Conservation (phyloP, 2,113 vertebrate species). For the Turnix velox region DNA sequence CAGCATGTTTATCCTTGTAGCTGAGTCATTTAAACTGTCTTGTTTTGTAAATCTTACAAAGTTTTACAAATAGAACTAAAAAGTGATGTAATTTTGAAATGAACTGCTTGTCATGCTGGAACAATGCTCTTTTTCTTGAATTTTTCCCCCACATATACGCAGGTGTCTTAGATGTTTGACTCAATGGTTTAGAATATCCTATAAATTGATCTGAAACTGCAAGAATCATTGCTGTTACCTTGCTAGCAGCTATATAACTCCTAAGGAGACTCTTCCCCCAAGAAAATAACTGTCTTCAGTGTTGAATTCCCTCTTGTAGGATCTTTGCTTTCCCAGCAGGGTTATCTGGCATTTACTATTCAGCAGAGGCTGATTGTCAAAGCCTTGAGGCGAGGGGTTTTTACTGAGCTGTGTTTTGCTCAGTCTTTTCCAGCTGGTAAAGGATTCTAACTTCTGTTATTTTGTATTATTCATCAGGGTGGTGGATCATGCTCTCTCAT, state of each 20-base stretch:
- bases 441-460: background rate
- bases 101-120: background rate
- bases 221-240: background rate
- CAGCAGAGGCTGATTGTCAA: background rate
- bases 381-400: background rate
- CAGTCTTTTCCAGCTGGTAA: background rate
- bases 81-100: background rate
- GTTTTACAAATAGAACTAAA: background rate
- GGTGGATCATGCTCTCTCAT: fast-evolving
- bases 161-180: background rate
- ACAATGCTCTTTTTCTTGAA: background rate
- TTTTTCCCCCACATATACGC: background rate
- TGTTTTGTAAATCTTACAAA: background rate
- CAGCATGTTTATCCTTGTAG: background rate
- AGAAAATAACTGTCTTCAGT: background rate
- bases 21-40: conserved; percentile 14
- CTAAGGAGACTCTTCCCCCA: background rate
- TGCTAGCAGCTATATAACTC: background rate
- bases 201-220: background rate
- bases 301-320: background rate
- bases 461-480: background rate
- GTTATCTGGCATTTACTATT: background rate
- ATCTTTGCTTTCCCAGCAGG: background rate
- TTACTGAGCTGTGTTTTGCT: background rate
- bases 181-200: background rate